These are phyloP conservation scores for Etheostoma nigrum DNA, from an alignment of 2,797 vertebrate species.

Conservation along the genomic window DNA sequence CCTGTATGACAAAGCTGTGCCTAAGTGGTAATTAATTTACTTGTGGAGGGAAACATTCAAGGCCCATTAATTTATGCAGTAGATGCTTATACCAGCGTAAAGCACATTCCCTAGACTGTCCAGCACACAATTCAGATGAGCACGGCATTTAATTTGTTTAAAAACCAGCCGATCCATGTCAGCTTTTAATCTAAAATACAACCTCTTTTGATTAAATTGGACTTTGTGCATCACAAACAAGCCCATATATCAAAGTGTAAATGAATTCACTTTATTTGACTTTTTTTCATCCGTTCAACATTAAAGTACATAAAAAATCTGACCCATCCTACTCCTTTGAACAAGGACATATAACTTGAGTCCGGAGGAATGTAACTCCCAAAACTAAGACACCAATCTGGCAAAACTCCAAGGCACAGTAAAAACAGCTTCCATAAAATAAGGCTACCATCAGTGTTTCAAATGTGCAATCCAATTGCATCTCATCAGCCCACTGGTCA, in stretches of 20 bases:
- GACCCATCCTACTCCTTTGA: constrained; percentile 63
- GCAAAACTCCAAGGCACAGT: constrained; percentile 74
- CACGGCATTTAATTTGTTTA: constrained; percentile 69
- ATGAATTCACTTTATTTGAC: constrained; percentile 63
- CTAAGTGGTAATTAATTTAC: constrained; percentile 59
- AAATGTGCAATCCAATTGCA: constrained; percentile 81
- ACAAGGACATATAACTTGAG: constrained; percentile 71
- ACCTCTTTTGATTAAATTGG: constrained; percentile 75
- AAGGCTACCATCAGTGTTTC: constrained; percentile 75
- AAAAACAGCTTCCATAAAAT: constrained; percentile 79
- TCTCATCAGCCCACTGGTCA: constrained; percentile 75
- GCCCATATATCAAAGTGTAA: constrained; percentile 62
- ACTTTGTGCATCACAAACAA: constrained; percentile 68
- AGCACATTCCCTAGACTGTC: constrained; percentile 67
- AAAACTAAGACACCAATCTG: constrained; percentile 67
- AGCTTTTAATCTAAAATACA: constrained; percentile 77
- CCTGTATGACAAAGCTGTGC: constrained; percentile 59
- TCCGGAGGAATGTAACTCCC: constrained; percentile 75
- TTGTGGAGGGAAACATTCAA: constrained; percentile 52
- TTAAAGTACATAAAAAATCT: constrained; percentile 77
- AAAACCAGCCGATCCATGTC: constrained; percentile 73
- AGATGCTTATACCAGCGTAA: constrained; percentile 68
- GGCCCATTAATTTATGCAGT: constrained; percentile 62
- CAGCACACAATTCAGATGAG: constrained; percentile 66
- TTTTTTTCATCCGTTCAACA: constrained; percentile 67